Evolutionary conservation across 2,888 invertebrate genomes (phyloP).

Genomic region (Pterobdella sp.): DNA sequence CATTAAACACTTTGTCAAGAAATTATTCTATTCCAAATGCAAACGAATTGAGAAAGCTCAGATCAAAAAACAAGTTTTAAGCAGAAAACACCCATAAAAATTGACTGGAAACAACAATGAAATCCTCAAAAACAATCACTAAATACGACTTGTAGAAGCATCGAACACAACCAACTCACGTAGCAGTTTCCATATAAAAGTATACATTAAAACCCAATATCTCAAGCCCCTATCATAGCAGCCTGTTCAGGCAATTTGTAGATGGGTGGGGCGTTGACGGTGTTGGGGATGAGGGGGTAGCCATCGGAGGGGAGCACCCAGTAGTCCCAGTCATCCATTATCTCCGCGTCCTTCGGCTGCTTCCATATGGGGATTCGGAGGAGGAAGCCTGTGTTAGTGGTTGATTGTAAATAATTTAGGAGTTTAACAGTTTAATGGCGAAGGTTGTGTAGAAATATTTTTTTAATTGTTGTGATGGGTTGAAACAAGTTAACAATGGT

Average conservation of each 20-base stretch:
- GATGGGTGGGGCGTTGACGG: slow-evolving; percentile 21
- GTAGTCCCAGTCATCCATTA: slow-evolving; percentile 28
- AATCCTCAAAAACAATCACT: not conserved
- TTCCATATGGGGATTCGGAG: slow-evolving; percentile 20
- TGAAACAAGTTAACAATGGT: not conserved
- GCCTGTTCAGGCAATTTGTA: slow-evolving; percentile 24
- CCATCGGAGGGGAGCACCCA: slow-evolving; percentile 26
- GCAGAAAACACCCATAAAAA: not conserved
- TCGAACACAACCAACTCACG: not conserved
- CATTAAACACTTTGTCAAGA: too few relatives aligned
- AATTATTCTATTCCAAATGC: too few relatives aligned
- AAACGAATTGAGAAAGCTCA: too few relatives aligned
- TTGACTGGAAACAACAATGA: not conserved
- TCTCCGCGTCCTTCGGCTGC: slow-evolving; percentile 24
- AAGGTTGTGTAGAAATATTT: not conserved
- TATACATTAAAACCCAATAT: too few relatives aligned
- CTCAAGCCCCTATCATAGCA: not conserved
- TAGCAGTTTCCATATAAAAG: too few relatives aligned
- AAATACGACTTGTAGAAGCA: not conserved
- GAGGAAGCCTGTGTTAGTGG: not conserved
- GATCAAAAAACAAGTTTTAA: too few relatives aligned
- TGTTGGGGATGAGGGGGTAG: slow-evolving; percentile 23
- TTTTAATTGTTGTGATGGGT: not conserved
- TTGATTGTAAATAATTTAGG: not conserved
- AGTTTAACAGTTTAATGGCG: not conserved